Base-by-base conservation (phyloP, 2,113 vertebrate species). In the Galbula dea region DNA sequence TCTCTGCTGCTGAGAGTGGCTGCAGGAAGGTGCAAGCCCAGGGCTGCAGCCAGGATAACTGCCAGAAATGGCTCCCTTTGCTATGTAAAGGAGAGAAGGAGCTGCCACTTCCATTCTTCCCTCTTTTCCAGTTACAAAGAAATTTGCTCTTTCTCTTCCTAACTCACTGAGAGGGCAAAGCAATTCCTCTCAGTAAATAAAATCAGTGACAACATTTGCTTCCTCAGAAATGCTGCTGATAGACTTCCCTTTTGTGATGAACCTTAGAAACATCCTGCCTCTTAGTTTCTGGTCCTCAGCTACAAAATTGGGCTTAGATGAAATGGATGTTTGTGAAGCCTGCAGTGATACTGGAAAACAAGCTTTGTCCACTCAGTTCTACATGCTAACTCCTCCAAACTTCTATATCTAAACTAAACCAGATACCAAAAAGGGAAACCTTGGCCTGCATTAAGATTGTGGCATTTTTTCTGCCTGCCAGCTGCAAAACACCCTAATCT, bases 301-400 rank as follows among this genome's bases (percentile, higher is more conserved):
- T 76, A 37, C 29, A 46, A 49, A 80, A 37, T 58, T 74, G 58
- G 27, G 8, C 21, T 66, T 12, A 43, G 63, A 9, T 59, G 32
- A 48, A 71, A 72, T 6, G 21, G 52, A 45, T 1, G 0, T 1
- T 3, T 22, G 32, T 15, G 43, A 79, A 51, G 39, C 15, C n/a
- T 49, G 52, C 39, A 39, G 54, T 19, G 76, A 72, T 22, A 41
- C 3, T 2, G 17, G 32, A 54, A 65, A 94, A 32, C 0, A 30
- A 30, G 10, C 39, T 67, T 39, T 74, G 24, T 5, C 16, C 46
- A 2, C 6, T 21, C 29, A 36, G 36, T 39, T 58, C 26, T 15
- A 8, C 8, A 10, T 23, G 6, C 10, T 3, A 59, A 81, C 3
- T 15, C 4, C 8, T 68, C 23, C 11, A 26, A 2, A 4, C 2